A percentile compares a stretch with the other conserved stretches of the same genome.
phyloP scores from a whole-genome alignment of 2,797 vertebrate genomes.

The Acomys russatus region DNA sequence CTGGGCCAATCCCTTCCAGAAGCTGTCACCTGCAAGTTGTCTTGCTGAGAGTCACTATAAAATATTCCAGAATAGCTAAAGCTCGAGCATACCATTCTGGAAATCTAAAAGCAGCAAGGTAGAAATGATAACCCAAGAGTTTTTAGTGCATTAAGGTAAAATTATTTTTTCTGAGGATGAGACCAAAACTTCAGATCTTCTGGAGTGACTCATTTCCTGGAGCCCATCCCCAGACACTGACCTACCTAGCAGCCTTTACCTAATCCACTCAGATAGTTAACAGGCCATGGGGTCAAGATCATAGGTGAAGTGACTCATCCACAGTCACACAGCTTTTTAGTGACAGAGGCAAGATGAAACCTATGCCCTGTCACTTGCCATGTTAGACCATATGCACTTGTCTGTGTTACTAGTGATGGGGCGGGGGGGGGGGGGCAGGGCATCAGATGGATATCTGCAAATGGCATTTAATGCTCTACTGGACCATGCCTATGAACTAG shows the following conservation, averaged over 20 bases:
- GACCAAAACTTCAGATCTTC: not conserved
- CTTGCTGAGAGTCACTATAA: not conserved
- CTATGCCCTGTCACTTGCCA: not conserved
- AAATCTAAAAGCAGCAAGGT: not conserved
- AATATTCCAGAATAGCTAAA: not conserved
- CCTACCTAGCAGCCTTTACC: not conserved
- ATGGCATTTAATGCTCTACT: not conserved
- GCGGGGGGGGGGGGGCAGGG: no score
- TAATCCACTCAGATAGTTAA: no score
- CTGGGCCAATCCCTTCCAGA: not conserved
- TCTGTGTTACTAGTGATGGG: not conserved
- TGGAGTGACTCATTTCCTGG: not conserved
- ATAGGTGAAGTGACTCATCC: not conserved
- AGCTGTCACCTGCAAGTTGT: not conserved
- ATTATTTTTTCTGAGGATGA: not conserved
- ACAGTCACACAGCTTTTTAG: not conserved
- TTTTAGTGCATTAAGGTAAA: not conserved
- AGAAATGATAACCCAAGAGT: not conserved
- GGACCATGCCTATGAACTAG: not conserved
- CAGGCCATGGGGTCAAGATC: not conserved
- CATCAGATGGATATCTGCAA: not conserved
- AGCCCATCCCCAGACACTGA: not conserved
- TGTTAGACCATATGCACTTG: not conserved
- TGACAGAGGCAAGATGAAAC: no score
- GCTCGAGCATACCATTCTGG: not conserved